A percentile compares a stretch with the other conserved stretches of the same genome.
phyloP scores from a whole-genome alignment of 2,797 vertebrate genomes.

The Leptodactylus fallax region DNA sequence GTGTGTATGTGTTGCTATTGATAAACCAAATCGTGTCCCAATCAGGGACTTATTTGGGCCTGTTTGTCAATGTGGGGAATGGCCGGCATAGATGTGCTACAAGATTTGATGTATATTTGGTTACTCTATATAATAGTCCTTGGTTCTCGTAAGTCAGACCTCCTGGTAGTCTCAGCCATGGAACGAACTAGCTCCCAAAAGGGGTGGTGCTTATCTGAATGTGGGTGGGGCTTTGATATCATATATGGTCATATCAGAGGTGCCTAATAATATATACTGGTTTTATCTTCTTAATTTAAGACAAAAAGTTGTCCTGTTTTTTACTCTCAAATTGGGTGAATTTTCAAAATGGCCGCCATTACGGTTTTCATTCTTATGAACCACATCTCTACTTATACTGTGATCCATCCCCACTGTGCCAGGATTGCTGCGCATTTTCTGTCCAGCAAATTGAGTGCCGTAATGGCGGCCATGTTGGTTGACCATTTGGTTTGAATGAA shows the following conservation, averaged over 20 bases:
- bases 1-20: slow-evolving; percentile 34
- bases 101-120: slow-evolving; percentile 9
- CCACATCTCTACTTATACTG: background rate
- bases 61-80: background rate
- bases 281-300: background rate
- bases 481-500: background rate
- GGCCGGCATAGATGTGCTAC: background rate
- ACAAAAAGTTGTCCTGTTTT: background rate
- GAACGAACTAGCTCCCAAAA: background rate
- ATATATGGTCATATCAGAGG: background rate
- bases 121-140: background rate
- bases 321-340: background rate
- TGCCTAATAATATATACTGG: background rate
- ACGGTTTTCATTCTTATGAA: background rate
- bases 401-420: background rate
- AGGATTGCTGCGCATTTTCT: background rate
- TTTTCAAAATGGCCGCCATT: background rate
- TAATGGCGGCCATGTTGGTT: background rate
- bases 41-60: slow-evolving; percentile 31
- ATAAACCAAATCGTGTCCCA: slow-evolving; percentile 13
- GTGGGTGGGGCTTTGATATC: background rate
- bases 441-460: background rate
- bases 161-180: too few relatives aligned
- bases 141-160: background rate
- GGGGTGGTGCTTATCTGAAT: background rate